Evolutionary conservation across 2,888 invertebrate species (phyloP).

Genomic region (Drosophila phalerata): DNA sequence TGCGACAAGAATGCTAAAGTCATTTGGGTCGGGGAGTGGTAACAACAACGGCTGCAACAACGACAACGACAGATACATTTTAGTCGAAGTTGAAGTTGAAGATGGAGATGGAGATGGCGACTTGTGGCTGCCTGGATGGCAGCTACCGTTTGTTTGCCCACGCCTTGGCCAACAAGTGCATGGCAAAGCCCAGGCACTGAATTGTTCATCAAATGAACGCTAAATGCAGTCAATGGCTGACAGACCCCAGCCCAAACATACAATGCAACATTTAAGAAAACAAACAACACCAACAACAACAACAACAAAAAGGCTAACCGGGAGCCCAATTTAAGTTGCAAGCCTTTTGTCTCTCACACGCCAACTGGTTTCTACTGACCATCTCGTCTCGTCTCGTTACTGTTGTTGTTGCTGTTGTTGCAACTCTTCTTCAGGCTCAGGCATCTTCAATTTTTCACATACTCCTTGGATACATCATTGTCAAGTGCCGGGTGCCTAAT

Average conservation of each 20-base stretch:
- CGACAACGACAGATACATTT: slow-evolving; percentile 50
- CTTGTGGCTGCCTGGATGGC: slow-evolving; percentile 45
- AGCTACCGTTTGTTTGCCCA: slow-evolving; percentile 76
- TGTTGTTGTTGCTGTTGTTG: slow-evolving; percentile 31
- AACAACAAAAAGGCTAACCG: slow-evolving; percentile 35
- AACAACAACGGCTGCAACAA: slow-evolving; percentile 21
- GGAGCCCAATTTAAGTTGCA: slow-evolving; percentile 76
- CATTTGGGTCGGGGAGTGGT: slow-evolving; percentile 70
- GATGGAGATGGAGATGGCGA: slow-evolving; percentile 40
- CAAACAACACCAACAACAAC: no score
- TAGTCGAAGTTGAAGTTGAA: slow-evolving; percentile 40
- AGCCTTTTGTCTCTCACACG: slow-evolving; percentile 63
- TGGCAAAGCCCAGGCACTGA: slow-evolving; percentile 59
- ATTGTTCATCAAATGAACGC: slow-evolving; percentile 79
- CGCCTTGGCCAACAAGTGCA: slow-evolving; percentile 72
- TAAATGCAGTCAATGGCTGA: slow-evolving; percentile 60
- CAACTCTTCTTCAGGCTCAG: slow-evolving; percentile 8
- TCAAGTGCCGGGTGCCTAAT: slow-evolving; percentile 74
- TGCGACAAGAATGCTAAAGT: slow-evolving; percentile 78
- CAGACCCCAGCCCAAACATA: slow-evolving; percentile 33
- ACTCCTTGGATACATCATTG: slow-evolving; percentile 80
- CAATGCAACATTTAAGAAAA: slow-evolving; percentile 81
- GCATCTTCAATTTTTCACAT: slow-evolving; percentile 79
- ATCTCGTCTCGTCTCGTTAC: slow-evolving; percentile 7
- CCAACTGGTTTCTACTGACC: background rate